Evolutionary conservation across 2,113 vertebrate species (phyloP).

Genomic region (Daphoenositta chrysoptera): DNA sequence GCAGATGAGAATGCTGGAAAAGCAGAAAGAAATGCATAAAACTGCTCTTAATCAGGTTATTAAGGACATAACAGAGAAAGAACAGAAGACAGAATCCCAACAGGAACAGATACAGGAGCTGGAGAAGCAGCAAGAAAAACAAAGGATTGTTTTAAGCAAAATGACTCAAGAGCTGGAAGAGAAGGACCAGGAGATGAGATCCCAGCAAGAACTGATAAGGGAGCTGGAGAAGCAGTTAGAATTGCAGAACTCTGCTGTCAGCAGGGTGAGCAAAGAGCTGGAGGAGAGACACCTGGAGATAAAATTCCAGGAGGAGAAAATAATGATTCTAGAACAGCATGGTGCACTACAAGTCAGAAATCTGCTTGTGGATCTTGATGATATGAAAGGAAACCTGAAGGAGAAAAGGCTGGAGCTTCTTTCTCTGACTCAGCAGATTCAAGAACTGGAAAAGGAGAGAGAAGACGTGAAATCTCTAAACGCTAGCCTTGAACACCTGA

Average conservation of each 20-base stretch:
- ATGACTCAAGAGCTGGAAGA: not conserved
- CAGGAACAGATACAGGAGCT: conserved; percentile 6
- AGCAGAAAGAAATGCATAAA: not conserved
- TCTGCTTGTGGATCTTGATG: conserved; percentile 61
- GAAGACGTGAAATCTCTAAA: conserved; percentile 45
- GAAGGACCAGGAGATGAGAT: not conserved
- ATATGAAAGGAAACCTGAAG: conserved; percentile 55
- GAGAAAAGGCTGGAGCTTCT: conserved; percentile 57
- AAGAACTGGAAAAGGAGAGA: conserved; percentile 45
- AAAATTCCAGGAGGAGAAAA: conserved; percentile 48
- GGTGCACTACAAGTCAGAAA: conserved; percentile 57
- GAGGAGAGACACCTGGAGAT: not conserved
- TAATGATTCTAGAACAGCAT: conserved; percentile 57
- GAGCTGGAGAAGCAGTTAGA: not conserved
- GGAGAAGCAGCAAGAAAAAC: conserved; percentile 13
- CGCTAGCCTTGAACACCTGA: conserved; percentile 59
- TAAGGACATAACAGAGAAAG: conserved; percentile 11
- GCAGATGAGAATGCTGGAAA: not conserved
- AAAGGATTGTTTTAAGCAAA: not conserved
- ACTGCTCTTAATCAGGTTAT: not conserved
- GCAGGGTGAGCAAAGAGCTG: not conserved
- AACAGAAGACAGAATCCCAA: not conserved
- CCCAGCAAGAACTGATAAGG: not conserved
- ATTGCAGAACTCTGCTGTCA: not conserved
- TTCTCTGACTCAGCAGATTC: conserved; percentile 45